Conservation (phyloP, 2,888 invertebrate species). For the Ecliptopera silaceata region DNA sequence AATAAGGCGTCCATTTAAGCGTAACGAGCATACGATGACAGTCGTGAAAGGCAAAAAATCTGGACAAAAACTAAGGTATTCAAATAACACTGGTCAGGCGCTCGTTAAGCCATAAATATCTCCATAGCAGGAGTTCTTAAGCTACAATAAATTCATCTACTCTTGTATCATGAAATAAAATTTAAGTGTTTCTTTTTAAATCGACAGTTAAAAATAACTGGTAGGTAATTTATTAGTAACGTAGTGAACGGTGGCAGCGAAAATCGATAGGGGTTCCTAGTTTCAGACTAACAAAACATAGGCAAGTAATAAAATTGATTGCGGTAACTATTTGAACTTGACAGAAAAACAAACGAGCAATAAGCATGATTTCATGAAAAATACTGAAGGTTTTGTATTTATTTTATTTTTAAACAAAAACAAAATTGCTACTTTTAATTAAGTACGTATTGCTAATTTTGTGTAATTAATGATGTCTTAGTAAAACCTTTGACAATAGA, state of each 20-base stretch:
- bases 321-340: neutral
- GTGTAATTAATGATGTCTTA: neutral
- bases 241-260: neutral
- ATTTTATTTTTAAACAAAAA: too few relatives aligned
- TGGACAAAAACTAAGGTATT: conserved; percentile 22
- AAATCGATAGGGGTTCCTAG: conserved; percentile 17
- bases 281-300: conserved; percentile 3
- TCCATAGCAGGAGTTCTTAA: neutral
- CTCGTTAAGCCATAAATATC: conserved; percentile 18
- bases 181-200: neutral
- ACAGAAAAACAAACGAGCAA: neutral
- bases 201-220: neutral
- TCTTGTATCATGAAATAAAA: neutral
- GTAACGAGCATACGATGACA: conserved; percentile 35
- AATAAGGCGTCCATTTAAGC: conserved; percentile 36
- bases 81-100: conserved; percentile 8
- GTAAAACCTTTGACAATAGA: conserved; percentile 9
- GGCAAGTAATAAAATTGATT: neutral
- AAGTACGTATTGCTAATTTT: neutral
- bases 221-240: neutral
- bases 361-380: neutral
- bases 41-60: conserved; percentile 31
- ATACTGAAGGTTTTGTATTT: neutral
- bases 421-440: neutral
- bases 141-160: neutral